A percentile compares a stretch with the other conserved stretches of the same genome.
These are phyloP conservation scores for Yoshiicerus persimilis DNA, from an alignment of 1,140 invertebrate genomes.

Conservation along the genomic window DNA sequence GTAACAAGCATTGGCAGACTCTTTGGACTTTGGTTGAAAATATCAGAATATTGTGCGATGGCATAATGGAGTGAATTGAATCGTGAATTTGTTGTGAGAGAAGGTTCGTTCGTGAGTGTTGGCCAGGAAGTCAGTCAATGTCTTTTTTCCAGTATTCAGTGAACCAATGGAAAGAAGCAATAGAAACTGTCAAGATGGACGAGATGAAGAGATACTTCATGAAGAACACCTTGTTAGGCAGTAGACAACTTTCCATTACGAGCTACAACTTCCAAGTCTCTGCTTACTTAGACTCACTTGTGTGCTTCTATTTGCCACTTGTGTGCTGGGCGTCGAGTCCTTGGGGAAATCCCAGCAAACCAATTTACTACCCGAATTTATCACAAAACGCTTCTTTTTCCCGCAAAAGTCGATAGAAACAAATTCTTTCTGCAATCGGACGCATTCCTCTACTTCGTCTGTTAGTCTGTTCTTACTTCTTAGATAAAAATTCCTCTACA, in stretches of 20 bases:
- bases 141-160: background rate
- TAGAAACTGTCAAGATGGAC: slow-evolving; percentile 9
- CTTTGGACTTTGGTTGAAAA: background rate
- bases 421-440: background rate
- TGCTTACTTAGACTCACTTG: background rate
- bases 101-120: background rate
- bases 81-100: background rate
- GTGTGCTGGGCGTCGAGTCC: background rate
- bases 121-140: background rate
- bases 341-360: slow-evolving; percentile 35
- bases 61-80: background rate
- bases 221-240: slow-evolving; percentile 7
- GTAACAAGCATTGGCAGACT: background rate
- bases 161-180: background rate
- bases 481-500: too few species aligned
- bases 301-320: background rate
- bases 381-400: slow-evolving; percentile 23
- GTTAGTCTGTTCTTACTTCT: too few species aligned
- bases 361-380: slow-evolving; percentile 34
- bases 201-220: slow-evolving; percentile 19
- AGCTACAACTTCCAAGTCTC: background rate
- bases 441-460: background rate
- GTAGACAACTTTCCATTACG: background rate
- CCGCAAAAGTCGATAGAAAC: background rate
- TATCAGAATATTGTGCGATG: background rate